Percentiles rank a stretch among this genome's conserved stretches.
These are phyloP conservation scores for Diploptera punctata DNA, from an alignment of 2,888 invertebrate genomes.

Conservation along the genomic window DNA sequence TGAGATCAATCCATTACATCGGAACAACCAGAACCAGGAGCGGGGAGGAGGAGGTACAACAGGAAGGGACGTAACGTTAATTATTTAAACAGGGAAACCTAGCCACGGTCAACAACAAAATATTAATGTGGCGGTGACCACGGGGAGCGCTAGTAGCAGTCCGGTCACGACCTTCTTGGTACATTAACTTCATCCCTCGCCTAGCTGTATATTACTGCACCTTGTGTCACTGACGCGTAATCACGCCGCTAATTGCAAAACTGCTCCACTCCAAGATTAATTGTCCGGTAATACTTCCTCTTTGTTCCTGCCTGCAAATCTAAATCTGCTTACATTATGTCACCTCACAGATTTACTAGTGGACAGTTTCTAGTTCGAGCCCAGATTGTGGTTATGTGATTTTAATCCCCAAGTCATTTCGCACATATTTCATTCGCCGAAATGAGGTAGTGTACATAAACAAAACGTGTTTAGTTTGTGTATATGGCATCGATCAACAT, in stretches of 20 bases:
- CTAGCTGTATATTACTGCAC: slow-evolving; percentile 34
- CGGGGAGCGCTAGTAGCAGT: slow-evolving; percentile 6
- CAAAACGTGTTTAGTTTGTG: no score
- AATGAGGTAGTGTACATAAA: no score
- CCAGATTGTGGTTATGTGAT: no score
- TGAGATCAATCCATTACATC: slow-evolving; percentile 11
- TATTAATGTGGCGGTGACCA: slow-evolving; percentile 10
- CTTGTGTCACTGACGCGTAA: slow-evolving; percentile 39
- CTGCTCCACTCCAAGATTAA: slow-evolving; percentile 39
- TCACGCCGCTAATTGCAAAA: slow-evolving; percentile 40
- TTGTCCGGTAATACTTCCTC: slow-evolving; percentile 27
- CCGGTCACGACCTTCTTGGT: slow-evolving; percentile 35
- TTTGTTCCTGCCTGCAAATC: background rate
- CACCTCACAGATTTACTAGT: no score
- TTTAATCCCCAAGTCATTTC: no score
- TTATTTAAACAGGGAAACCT: slow-evolving; percentile 23
- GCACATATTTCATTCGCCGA: no score
- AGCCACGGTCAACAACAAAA: slow-evolving; percentile 11
- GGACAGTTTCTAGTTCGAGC: no score
- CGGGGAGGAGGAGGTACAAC: background rate
- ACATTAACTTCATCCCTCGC: slow-evolving; percentile 35
- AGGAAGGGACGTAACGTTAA: slow-evolving; percentile 13
- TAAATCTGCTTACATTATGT: no score
- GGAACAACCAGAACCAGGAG: background rate
- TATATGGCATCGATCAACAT: no score